phyloP scores from a whole-genome alignment of 2,888 invertebrate species.

The Mythimna impura region DNA sequence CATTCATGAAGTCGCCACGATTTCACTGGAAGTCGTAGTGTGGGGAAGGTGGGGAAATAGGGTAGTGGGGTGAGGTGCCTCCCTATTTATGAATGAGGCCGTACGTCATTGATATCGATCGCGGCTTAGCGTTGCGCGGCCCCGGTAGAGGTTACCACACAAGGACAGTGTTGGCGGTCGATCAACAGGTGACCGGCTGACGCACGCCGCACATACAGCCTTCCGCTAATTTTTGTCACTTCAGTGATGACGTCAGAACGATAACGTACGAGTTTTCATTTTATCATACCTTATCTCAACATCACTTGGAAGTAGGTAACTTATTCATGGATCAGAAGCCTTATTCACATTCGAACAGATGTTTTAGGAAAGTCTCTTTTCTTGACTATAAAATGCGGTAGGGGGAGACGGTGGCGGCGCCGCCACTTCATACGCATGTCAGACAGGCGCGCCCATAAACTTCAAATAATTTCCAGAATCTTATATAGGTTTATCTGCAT shows the following conservation, averaged over 20 bases:
- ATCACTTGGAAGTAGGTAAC: background rate
- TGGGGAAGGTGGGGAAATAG: constrained; percentile 67
- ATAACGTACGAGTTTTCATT: constrained; percentile 30
- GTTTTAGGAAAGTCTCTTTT: constrained; percentile 2
- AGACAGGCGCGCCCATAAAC: background rate
- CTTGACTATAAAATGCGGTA: background rate
- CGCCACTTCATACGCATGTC: constrained; percentile 1
- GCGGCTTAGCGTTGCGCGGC: constrained; percentile 69
- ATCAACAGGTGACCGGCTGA: constrained; percentile 86
- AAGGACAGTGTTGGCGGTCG: constrained; percentile 81
- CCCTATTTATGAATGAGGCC: constrained; percentile 89
- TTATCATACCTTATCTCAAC: constrained; percentile 32
- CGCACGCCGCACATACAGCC: constrained; percentile 75
- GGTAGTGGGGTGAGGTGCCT: constrained; percentile 72
- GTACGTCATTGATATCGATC: constrained; percentile 88
- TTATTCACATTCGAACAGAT: background rate
- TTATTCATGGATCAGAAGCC: constrained; percentile 11
- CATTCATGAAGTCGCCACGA: constrained; percentile 84
- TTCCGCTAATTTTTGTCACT: constrained; percentile 78
- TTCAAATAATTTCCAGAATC: constrained; percentile 10
- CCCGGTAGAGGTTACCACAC: constrained; percentile 82
- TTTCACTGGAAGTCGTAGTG: constrained; percentile 71
- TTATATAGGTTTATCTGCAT: background rate
- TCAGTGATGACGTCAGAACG: constrained; percentile 75
- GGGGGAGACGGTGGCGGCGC: background rate